Percentiles rank a stretch among this genome's conserved stretches.
These are phyloP conservation scores for Bombycilla garrulus DNA, from an alignment of 2,113 vertebrate species.

Conservation along the genomic window DNA sequence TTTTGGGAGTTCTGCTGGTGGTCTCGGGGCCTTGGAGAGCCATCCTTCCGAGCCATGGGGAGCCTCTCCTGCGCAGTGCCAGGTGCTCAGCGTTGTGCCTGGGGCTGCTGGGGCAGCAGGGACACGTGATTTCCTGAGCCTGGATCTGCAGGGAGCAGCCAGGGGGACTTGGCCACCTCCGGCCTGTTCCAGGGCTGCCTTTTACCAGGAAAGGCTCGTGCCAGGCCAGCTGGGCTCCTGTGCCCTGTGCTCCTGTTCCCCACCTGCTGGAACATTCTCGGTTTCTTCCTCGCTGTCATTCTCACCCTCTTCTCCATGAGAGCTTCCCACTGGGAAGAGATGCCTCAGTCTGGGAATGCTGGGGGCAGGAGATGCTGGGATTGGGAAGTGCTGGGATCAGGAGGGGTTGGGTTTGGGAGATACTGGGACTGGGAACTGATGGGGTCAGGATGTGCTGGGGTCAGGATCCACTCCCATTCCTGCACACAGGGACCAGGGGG, in stretches of 20 bases:
- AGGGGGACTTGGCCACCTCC: not conserved
- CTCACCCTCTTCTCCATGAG: not conserved
- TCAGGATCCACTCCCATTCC: not conserved
- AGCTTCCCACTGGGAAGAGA: not conserved
- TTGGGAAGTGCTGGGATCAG: fast-evolving
- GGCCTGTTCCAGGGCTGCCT: not conserved
- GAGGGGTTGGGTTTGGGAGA: not conserved
- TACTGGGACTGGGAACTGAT: not conserved
- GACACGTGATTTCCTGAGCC: not conserved
- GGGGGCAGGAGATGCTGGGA: not conserved
- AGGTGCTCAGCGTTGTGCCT: fast-evolving
- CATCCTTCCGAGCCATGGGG: fast-evolving
- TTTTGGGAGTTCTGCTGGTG: not conserved
- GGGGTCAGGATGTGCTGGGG: not conserved
- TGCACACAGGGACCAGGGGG: no score
- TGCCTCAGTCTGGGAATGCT: not conserved
- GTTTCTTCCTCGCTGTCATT: fast-evolving
- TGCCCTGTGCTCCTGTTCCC: not conserved
- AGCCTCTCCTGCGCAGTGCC: fast-evolving
- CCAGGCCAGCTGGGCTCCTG: not conserved
- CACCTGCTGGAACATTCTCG: fast-evolving
- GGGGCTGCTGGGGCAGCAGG: fast-evolving
- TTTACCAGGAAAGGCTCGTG: not conserved
- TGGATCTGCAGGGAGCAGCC: fast-evolving
- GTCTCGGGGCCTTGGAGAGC: not conserved